Conservation (phyloP, 2,113 vertebrate genomes). For the Axis porcinus region DNA sequence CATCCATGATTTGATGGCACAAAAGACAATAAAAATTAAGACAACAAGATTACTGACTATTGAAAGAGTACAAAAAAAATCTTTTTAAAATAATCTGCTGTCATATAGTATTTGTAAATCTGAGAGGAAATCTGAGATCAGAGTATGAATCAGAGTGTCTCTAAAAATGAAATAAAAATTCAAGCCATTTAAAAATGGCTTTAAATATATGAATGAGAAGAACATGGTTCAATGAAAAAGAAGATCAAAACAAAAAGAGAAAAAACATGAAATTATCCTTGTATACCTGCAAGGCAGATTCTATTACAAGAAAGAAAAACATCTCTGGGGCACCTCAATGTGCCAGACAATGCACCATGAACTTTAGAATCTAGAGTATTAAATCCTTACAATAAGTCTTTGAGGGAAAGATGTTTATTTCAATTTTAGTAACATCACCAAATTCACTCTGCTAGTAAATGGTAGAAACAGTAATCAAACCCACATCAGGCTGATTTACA, state of each 20-base stretch:
- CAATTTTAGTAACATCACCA: neutral
- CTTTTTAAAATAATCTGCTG: neutral
- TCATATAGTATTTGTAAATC: constrained; percentile 1
- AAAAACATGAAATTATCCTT: constrained; percentile 12
- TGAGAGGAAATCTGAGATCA: neutral
- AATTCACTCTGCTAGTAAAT: constrained; percentile 16
- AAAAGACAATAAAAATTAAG: constrained; percentile 30
- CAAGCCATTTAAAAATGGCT: constrained; percentile 16
- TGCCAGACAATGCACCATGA: neutral
- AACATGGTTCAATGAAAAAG: constrained; percentile 7
- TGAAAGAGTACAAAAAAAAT: neutral
- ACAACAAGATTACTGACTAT: neutral
- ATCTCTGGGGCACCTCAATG: neutral
- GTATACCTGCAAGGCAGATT: neutral
- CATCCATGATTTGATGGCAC: neutral
- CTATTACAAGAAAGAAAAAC: neutral
- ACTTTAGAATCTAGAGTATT: neutral
- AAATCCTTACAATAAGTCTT: constrained; percentile 4
- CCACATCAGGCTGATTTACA: neutral
- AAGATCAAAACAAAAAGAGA: neutral
- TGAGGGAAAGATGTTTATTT: neutral
- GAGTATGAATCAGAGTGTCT: neutral
- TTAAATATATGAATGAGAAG: neutral
- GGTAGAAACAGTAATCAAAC: constrained; percentile 24
- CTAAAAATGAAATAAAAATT: constrained; percentile 31